Percentiles rank a stretch among this genome's conserved stretches.
phyloP scores from a whole-genome alignment of 2,888 invertebrate species.

The Amphipoea lucens region DNA sequence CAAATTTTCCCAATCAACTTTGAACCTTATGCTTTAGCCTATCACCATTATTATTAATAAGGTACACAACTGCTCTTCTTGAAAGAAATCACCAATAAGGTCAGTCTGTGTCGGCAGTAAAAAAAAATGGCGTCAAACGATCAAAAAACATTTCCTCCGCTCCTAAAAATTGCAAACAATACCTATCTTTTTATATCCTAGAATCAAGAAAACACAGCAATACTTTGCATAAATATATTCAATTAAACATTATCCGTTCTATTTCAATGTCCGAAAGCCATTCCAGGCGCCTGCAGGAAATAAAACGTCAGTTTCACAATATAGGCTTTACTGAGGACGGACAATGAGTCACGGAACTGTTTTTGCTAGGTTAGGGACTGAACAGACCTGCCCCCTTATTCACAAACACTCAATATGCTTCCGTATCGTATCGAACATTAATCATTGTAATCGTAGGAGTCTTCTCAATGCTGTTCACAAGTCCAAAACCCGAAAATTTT shows the following conservation, averaged over 20 bases:
- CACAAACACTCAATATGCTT: too few relatives aligned
- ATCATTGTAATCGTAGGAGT: too few relatives aligned
- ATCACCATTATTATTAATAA: too few relatives aligned
- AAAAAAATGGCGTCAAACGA: background rate
- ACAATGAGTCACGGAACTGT: conserved; percentile 48
- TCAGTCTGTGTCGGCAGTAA: background rate
- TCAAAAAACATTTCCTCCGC: background rate
- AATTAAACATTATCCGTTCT: conserved; percentile 19
- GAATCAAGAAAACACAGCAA: background rate
- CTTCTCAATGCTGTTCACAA: too few relatives aligned
- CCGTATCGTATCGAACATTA: too few relatives aligned
- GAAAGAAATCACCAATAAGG: background rate
- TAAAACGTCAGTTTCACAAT: conserved; percentile 62
- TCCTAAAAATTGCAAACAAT: background rate
- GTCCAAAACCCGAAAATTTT: too few relatives aligned
- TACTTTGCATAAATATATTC: background rate
- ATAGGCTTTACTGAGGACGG: conserved; percentile 25
- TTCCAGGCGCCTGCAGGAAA: conserved; percentile 47
- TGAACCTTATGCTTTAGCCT: too few relatives aligned
- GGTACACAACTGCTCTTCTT: background rate
- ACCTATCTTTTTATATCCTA: background rate
- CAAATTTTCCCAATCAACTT: too few relatives aligned
- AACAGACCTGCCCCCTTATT: too few relatives aligned
- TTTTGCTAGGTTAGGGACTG: conserved; percentile 21
- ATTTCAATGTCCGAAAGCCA: conserved; percentile 34